phyloP scores from a whole-genome alignment of 2,888 invertebrate genomes.

The Cataglyphis livida region DNA sequence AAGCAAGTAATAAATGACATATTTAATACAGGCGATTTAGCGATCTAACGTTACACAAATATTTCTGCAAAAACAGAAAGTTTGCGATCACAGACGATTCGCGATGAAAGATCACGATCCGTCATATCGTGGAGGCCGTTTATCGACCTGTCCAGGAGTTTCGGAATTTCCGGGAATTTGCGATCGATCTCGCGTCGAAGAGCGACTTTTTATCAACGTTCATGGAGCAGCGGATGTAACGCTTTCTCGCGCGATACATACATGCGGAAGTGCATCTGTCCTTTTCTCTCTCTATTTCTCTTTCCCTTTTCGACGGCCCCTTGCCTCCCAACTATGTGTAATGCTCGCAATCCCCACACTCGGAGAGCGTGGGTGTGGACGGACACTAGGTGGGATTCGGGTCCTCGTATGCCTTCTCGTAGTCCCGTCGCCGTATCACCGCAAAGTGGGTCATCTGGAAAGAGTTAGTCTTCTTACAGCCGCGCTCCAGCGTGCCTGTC shows the following conservation, averaged over 20 bases:
- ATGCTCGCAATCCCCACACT: conserved; percentile 84
- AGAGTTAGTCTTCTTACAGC: conserved; percentile 91
- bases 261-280: conserved; percentile 19
- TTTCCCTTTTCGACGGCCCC: conserved; percentile 26
- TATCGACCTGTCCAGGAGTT: neutral
- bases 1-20: neutral
- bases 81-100: neutral
- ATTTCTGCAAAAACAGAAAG: neutral
- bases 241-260: conserved; percentile 22
- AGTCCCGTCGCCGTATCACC: conserved; percentile 93
- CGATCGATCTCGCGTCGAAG: conserved; percentile 22
- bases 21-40: conserved; percentile 12
- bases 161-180: conserved; percentile 11
- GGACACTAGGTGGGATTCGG: conserved; percentile 85
- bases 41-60: conserved; percentile 37
- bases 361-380: conserved; percentile 84
- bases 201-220: conserved; percentile 23
- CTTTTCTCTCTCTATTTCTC: too few relatives aligned
- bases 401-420: conserved; percentile 87
- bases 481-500: conserved; percentile 94
- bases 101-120: neutral
- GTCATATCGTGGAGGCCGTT: conserved; percentile 18
- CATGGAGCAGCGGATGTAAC: neutral
- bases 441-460: conserved; percentile 96
- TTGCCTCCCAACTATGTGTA: conserved; percentile 77